Base-by-base conservation (phyloP, 35 echinoderm and acorn worm genomes). In the Lytechinus pictus region DNA sequence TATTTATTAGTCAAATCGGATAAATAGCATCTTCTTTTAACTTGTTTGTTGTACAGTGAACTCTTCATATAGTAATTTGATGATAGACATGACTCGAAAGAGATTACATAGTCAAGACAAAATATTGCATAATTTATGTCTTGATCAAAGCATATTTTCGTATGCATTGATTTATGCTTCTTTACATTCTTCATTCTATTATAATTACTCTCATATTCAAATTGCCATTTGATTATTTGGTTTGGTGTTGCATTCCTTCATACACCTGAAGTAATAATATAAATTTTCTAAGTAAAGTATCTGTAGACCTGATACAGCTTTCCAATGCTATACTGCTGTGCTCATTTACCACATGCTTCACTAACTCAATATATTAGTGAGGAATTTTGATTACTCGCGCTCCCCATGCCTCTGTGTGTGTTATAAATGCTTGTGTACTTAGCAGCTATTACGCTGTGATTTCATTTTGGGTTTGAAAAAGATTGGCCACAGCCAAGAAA, bases 301-400 rank as follows among this genome's bases (percentile, higher is more conserved):
- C 66, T 14, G 7, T 79, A 79, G 66, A 24, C 19, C 19, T 94
- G n/a, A 79, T 27, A n/a, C 66, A 79, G 66, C 14, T 24, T 7
- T 79, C 66, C 66, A 79, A 8, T 24, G 66, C 66, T 14, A 79
- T 79, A 79, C 66, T 79, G 66, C 66, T 79, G 66, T 24, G 66
- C 66, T 79, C 66, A 5, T 79, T 79, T 24, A 24, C 16, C 66
- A 16, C 88, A 90, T 54, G 52, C 29, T 12, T 52, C 29, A 90
- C 28, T 90, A 90, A 90, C 88, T 21, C 27, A 90, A 90, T 90
- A 52, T 90, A 90, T 90, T 90, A 90, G 88, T 90, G 52, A 54
- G 24, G 88, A 90, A 90, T 90, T 90, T 33, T 90, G 88, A 54
- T 44, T 90, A 54, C 88, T 90, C 52, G 19, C n/a, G 88, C 66